A percentile compares a stretch with the other conserved stretches of the same genome.
Conservation (phyloP, 2,113 vertebrate genomes). For the Puffinus mauretanicus region DNA sequence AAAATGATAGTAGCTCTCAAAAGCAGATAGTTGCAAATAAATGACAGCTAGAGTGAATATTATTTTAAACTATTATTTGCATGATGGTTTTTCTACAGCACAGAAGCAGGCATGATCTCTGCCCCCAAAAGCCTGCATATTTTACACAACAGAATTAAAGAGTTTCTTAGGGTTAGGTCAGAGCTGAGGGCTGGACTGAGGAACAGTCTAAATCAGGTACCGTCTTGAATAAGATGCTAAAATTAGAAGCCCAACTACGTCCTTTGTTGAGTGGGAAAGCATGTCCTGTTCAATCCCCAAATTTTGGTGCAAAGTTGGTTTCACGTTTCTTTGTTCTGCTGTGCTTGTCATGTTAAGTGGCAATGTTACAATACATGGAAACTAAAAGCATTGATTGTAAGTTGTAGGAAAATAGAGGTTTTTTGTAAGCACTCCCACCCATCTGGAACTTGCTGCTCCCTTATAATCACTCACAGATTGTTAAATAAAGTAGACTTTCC, state of each 20-base stretch:
- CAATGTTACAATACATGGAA: constrained; percentile 1
- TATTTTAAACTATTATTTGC: background rate
- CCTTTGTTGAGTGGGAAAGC: constrained; percentile 4
- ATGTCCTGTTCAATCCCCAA: background rate
- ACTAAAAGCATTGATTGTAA: constrained; percentile 49
- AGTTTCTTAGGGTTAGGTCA: background rate
- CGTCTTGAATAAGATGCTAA: background rate
- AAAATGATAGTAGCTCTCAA: background rate
- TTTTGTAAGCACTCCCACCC: constrained; percentile 60
- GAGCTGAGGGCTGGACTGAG: background rate
- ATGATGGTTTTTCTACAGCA: background rate
- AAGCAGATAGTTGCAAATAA: background rate
- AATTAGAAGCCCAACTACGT: constrained; percentile 19
- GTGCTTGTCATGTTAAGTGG: background rate
- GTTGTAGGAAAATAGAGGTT: constrained; percentile 45
- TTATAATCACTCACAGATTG: constrained; percentile 66
- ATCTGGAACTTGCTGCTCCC: constrained; percentile 63
- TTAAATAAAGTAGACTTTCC: constrained; percentile 49
- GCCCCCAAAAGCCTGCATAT: background rate
- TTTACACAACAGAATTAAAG: background rate
- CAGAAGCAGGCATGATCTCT: background rate
- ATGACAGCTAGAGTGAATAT: background rate
- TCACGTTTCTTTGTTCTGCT: constrained; percentile 26
- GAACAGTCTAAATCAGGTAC: background rate
- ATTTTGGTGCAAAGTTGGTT: constrained; percentile 39